A percentile compares a stretch with the other conserved stretches of the same genome.
Evolutionary conservation across 2,888 invertebrate species (phyloP).

Genomic region (Catocala fraxini): DNA sequence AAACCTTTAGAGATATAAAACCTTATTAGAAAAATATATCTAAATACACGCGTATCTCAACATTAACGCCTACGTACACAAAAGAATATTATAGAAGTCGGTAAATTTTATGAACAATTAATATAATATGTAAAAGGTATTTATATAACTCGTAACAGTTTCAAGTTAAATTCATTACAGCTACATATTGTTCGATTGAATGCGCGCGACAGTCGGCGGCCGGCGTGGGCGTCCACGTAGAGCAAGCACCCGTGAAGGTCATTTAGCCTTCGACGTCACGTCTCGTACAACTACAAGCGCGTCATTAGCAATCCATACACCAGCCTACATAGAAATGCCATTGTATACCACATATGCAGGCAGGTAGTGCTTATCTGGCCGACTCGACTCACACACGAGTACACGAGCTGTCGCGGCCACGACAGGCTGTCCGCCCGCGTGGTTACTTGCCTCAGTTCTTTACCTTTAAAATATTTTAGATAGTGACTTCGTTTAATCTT

Average conservation of each 20-base stretch:
- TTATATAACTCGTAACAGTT: conserved; percentile 1
- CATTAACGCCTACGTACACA: too few relatives aligned
- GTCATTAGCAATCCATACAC: conserved; percentile 48
- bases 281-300: conserved; percentile 59
- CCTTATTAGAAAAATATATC: not conserved
- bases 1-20: not conserved
- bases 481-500: conserved; percentile 16
- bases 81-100: too few relatives aligned
- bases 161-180: conserved; percentile 1
- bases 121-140: not conserved
- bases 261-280: conserved; percentile 72
- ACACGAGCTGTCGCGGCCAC: conserved; percentile 64
- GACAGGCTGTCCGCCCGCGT: conserved; percentile 57
- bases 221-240: conserved; percentile 58
- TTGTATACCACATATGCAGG: conserved; percentile 59
- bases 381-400: conserved; percentile 75
- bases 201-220: conserved; percentile 29
- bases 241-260: conserved; percentile 80
- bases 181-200: conserved; percentile 29
- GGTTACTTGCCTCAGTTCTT: conserved; percentile 47
- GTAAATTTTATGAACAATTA: too few relatives aligned
- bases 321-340: conserved; percentile 51
- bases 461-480: conserved; percentile 23
- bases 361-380: conserved; percentile 65
- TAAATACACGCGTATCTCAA: too few relatives aligned